Evolutionary conservation across 1,140 invertebrate species (phyloP).

Genomic region (Nasonia longicornis): DNA sequence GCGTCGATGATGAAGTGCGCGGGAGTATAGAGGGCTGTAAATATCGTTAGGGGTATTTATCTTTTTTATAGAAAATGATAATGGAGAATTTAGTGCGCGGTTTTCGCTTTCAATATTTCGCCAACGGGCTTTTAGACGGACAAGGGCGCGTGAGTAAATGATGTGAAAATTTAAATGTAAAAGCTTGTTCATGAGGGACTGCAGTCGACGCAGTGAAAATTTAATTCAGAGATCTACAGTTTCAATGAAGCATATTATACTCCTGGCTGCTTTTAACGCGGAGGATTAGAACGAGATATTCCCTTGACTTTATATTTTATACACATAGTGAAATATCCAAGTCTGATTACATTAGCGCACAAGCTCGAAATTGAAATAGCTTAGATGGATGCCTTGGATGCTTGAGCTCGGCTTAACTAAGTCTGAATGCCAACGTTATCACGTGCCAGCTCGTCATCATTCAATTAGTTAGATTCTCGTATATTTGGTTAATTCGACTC

Average conservation of each 20-base stretch:
- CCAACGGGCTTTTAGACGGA: not conserved
- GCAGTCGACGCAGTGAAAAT: no score
- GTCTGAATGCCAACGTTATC: no score
- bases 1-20: not conserved
- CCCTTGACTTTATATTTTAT: not conserved
- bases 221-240: no score
- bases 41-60: not conserved
- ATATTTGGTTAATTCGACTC: no score
- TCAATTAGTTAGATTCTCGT: no score
- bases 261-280: no score
- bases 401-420: not conserved
- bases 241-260: no score
- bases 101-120: not conserved
- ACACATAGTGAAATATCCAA: not conserved
- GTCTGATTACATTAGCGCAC: not conserved
- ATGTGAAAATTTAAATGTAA: no score
- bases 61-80: not conserved
- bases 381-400: not conserved
- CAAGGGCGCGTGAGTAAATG: no score
- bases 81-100: not conserved
- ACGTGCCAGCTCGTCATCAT: no score
- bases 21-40: not conserved
- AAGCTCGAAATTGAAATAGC: not conserved
- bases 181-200: no score
- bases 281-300: no score